Percentiles rank a stretch among this genome's conserved stretches.
phyloP scores from a whole-genome alignment of 2,888 invertebrate species.

The Linyphia triangularis region DNA sequence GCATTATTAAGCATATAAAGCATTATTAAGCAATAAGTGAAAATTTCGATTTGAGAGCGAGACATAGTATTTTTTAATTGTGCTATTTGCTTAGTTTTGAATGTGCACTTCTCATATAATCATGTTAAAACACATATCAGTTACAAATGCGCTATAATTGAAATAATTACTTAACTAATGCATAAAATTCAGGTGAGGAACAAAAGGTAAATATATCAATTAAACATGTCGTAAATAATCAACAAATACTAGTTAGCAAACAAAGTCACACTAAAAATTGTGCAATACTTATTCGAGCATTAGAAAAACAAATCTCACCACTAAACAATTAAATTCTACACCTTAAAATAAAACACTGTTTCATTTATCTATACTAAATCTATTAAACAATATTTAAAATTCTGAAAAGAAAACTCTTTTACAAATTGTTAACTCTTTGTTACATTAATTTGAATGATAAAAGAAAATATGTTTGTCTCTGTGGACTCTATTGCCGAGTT shows the following conservation, averaged over 20 bases:
- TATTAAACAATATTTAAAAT: conserved; percentile 12
- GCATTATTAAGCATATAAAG: too few relatives aligned
- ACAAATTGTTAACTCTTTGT: conserved; percentile 17
- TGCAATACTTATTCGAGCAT: conserved; percentile 6
- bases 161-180: too few relatives aligned
- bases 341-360: not conserved
- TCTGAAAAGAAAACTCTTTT: not conserved
- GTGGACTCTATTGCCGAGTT: not conserved
- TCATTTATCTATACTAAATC: not conserved
- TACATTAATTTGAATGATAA: conserved; percentile 28
- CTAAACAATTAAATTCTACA: not conserved
- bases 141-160: too few relatives aligned
- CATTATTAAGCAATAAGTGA: too few relatives aligned
- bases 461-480: conserved; percentile 23
- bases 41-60: too few relatives aligned
- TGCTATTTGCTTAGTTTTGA: too few relatives aligned
- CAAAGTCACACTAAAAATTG: not conserved
- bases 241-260: not conserved
- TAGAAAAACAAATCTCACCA: not conserved
- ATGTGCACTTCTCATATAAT: too few relatives aligned
- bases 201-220: not conserved
- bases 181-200: too few relatives aligned
- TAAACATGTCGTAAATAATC: not conserved
- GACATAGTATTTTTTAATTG: too few relatives aligned
- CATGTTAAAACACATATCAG: too few relatives aligned